Conservation (phyloP, 2,797 vertebrate species). For the Leucoraja ocellata region DNA sequence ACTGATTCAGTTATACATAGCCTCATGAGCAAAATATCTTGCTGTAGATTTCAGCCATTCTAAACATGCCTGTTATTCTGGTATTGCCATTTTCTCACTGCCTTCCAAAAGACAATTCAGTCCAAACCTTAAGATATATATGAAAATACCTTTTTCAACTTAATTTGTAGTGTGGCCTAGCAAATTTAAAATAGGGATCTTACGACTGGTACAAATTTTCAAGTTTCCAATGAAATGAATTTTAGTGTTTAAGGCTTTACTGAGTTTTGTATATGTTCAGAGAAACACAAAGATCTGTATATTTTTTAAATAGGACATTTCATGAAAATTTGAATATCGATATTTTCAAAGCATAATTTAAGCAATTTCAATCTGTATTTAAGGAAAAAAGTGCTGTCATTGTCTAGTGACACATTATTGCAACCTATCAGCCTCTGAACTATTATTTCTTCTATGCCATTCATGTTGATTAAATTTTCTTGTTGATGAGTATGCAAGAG, state of each 20-base stretch:
- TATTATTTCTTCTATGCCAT: slow-evolving; percentile 17
- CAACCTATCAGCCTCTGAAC: slow-evolving; percentile 32
- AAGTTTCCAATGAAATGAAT: background rate
- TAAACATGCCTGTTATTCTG: background rate
- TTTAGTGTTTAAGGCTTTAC: background rate
- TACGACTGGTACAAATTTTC: background rate
- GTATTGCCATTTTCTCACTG: background rate
- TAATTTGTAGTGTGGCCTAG: background rate
- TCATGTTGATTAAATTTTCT: slow-evolving; percentile 29
- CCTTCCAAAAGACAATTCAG: background rate
- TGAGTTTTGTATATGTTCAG: background rate
- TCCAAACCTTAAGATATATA: background rate
- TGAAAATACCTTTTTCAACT: background rate
- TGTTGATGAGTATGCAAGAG: slow-evolving; percentile 33
- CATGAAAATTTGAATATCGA: slow-evolving; percentile 14
- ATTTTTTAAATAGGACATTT: slow-evolving; percentile 3
- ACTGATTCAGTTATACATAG: background rate
- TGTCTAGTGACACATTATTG: slow-evolving; percentile 22
- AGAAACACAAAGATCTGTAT: background rate
- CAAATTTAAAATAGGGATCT: slow-evolving; percentile 20
- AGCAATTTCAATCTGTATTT: background rate
- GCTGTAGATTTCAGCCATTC: background rate
- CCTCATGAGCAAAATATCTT: background rate
- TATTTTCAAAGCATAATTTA: slow-evolving; percentile 32
- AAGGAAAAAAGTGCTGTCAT: slow-evolving; percentile 19